These are phyloP conservation scores for Tympanuchus pallidicinctus DNA, from an alignment of 2,113 vertebrate species.

Conservation along the genomic window DNA sequence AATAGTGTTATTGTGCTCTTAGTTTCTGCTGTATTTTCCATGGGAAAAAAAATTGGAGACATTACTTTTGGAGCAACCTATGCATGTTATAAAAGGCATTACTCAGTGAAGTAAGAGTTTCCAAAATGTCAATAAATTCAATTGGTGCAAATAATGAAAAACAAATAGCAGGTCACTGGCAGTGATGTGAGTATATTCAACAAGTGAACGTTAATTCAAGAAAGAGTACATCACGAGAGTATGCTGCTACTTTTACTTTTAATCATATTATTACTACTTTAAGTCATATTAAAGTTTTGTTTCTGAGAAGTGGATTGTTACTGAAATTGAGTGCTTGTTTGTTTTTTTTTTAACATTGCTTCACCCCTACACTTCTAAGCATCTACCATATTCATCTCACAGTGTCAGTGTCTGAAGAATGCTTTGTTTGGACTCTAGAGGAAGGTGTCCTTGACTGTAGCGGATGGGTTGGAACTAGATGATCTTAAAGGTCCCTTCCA, in stretches of 20 bases:
- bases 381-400: neutral
- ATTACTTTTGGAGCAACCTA: too few relatives aligned
- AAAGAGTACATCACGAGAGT: neutral
- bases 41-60: too few relatives aligned
- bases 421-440: neutral
- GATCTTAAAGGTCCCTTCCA: too few relatives aligned
- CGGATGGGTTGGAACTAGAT: too few relatives aligned
- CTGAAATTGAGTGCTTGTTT: neutral
- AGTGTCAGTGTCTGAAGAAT: neutral
- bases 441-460: too few relatives aligned
- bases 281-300: neutral
- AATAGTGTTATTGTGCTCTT: too few relatives aligned
- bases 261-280: neutral
- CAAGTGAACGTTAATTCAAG: neutral
- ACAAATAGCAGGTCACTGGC: neutral
- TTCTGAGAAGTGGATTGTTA: neutral
- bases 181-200: neutral
- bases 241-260: neutral
- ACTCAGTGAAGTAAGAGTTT: neutral
- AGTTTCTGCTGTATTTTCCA: too few relatives aligned
- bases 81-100: neutral
- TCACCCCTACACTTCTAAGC: neutral
- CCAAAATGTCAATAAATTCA: neutral
- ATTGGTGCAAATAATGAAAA: neutral
- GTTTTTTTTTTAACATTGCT: accelerated